Conservation (phyloP, 35 echinoderm and acorn worm genomes). For the Diadema setosum region DNA sequence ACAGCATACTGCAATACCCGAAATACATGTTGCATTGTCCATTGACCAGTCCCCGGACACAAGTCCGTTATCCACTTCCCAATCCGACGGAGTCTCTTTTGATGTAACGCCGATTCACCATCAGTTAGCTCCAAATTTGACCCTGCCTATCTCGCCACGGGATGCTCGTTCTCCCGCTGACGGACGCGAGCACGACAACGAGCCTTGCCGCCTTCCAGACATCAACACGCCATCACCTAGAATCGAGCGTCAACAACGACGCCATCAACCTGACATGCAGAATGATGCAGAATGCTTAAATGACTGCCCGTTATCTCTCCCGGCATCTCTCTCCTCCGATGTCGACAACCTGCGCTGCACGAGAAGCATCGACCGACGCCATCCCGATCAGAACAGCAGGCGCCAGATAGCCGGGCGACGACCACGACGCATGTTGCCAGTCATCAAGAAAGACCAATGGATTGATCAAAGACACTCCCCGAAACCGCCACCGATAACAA, state of each 20-base stretch:
- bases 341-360: too few relatives aligned
- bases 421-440: too few relatives aligned
- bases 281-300: too few relatives aligned
- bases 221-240: background rate
- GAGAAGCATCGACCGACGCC: too few relatives aligned
- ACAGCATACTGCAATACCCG: background rate
- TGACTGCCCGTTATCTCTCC: too few relatives aligned
- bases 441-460: too few relatives aligned
- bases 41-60: background rate
- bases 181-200: background rate
- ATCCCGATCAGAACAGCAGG: too few relatives aligned
- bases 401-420: too few relatives aligned
- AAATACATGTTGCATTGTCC: background rate
- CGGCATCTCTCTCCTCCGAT: too few relatives aligned
- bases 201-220: background rate
- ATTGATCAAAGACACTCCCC: too few relatives aligned
- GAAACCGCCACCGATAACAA: too few relatives aligned
- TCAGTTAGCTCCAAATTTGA: background rate
- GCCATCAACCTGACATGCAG: background rate
- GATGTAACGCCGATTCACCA: background rate
- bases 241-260: too few relatives aligned
- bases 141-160: background rate
- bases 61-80: background rate
- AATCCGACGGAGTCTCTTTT: background rate
- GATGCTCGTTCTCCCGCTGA: background rate